Conservation (phyloP, 1,140 invertebrate species). For the Battus philenor region DNA sequence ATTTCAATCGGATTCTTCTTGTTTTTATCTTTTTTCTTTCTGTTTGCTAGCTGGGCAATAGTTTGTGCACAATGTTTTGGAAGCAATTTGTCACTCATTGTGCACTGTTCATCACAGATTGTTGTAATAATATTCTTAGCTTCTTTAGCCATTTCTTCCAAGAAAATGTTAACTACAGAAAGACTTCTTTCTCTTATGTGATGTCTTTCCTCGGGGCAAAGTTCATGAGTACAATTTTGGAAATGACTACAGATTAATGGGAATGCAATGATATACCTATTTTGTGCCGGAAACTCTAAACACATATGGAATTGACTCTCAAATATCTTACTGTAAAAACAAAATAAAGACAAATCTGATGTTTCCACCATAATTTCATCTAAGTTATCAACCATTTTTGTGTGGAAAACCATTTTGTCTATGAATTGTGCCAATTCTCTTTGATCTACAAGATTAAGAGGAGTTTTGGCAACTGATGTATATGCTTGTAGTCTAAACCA, state of each 20-base stretch:
- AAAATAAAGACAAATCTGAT: conserved; percentile 97
- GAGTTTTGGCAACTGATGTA: conserved; percentile 90
- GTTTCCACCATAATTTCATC: conserved; percentile 98
- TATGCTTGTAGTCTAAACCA: conserved; percentile 98
- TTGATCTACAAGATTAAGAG: conserved; percentile 90
- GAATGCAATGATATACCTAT: conserved; percentile 98
- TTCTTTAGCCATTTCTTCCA: conserved; percentile 99
- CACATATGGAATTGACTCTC: conserved; percentile 99
- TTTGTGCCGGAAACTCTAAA: conserved; percentile 98
- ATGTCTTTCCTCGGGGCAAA: conserved; percentile 99
- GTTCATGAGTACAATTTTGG: conserved; percentile 97
- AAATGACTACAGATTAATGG: conserved; percentile 98
- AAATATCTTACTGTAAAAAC: conserved; percentile 97
- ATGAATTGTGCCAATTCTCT: conserved; percentile 92
- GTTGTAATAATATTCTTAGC: conserved; percentile 99
- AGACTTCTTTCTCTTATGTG: conserved; percentile 96
- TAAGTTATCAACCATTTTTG: conserved; percentile 98
- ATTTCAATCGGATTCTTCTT: conserved; percentile 91
- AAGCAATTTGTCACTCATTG: conserved; percentile 93
- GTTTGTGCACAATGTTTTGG: conserved; percentile 96
- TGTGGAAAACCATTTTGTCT: conserved; percentile 97
- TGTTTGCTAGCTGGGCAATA: conserved; percentile 90
- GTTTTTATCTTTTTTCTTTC: conserved; percentile 95
- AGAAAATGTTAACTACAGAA: conserved; percentile 97
- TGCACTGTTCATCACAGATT: conserved; percentile 98